Base-by-base conservation (phyloP, 1,140 invertebrate genomes). In the Trypoxylus dichotomus region DNA sequence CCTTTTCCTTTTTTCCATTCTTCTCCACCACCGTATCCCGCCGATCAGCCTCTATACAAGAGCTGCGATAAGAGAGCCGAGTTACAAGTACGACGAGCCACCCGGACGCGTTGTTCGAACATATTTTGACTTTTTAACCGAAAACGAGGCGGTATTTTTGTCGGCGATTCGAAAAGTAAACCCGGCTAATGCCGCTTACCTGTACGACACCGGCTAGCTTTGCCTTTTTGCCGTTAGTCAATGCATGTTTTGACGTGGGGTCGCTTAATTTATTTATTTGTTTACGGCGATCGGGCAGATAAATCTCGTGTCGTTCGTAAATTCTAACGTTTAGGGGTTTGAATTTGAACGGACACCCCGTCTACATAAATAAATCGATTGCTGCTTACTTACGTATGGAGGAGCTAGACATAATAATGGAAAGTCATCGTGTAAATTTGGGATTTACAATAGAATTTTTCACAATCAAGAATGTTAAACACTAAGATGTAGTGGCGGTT, bases 111-210 rank as follows among this genome's bases (percentile, higher is more conserved):
- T 41, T 77, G 63, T 71, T 72, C 63, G 74, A 77, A 79, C 60
- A 68, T 68, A 29, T 68, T 81, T 80, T 82, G 78, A 82, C 79
- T 80, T 80, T 80, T 78, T 47, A 79, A 42, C 58, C 21, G 60
- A 68, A 77, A 37, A 77, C 74, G 75, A 77, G 79, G 79, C 81
- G 81, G 81, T 77, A 37, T 74, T 79, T 82, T 82, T 82, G 81
- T 82, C 81, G 81, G 81, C 76, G 72, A 73, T 77, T 79, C 76
- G 77, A 37, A 80, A 80, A 77, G 76, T 71, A 68, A 60, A 80
- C 25, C 32, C 32, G 32, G 32, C 71, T 47, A 76, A 76, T 72
- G 41, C 37, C 37, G 75, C 63, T 76, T 76, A 68, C 73, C 73
- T 77, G 74, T 77, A 47, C 13, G 24, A 68, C 19, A 10, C 7